Evolutionary conservation across 2,888 invertebrate species (phyloP), one percentile per base, ranked within the genome.

Genomic region (Trissolcus brochymenae): DNA sequence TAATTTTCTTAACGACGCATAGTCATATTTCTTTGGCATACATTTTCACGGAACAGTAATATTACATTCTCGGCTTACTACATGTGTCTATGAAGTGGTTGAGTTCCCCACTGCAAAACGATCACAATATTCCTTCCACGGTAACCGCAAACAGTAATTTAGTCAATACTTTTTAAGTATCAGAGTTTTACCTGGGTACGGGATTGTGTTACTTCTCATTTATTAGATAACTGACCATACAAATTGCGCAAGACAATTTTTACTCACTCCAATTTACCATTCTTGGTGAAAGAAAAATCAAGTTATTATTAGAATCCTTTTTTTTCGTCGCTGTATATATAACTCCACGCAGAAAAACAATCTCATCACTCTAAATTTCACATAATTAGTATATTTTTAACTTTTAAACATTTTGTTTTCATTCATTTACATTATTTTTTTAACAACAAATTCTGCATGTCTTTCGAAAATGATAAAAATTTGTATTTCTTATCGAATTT

Each of bases 1-100:
- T 72, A 64, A 62, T 68, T 68, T 70, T 49, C 61, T 65, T 41
- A 25, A 43, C 61, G 57, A 43, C 29, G 62, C 57, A 66, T 72
- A 61, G 67, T 59, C 51, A 60, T 51, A 57, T 71, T 56, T 70
- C 51, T 62, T 19, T n/a, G n/a, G 16, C 81, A 82, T 85, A 83
- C 84, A 85, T 86, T 85, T 85, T 85, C 84, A 85, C 84, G 77
- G 76, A 59, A 56, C 70, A 66, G 66, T 70, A 62, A 65, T 57
- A 75, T 76, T 66, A 50, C 61, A 61, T 61, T 72, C 67, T 81
- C 78, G 65, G 62, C 70, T 73, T 76, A 75, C 65, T 67, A 6
- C 3, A 72, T 59, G 72, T 50, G 46, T 60, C 59, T 73, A 60
- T 76, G 53, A 59, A 67, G 59, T 57, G 64, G 61, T 67, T 59